These are phyloP conservation scores for Stegodyphus mimosarum DNA, from an alignment of 1,140 invertebrate species.

Conservation along the genomic window DNA sequence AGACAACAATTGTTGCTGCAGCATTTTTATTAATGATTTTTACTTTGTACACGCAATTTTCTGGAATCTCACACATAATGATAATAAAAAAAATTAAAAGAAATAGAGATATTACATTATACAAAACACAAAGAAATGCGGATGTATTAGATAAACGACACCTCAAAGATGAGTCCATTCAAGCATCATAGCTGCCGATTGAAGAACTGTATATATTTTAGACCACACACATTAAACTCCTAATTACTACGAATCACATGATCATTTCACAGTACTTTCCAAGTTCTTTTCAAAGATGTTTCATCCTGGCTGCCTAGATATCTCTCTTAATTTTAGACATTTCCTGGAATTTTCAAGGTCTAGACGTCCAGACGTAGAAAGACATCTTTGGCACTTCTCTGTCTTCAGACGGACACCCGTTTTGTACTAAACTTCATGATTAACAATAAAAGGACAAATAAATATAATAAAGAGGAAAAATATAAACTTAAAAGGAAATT, in stretches of 20 bases:
- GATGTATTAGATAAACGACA: background rate
- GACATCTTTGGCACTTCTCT: background rate
- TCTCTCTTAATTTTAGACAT: background rate
- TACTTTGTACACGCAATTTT: conserved; percentile 19
- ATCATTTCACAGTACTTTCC: background rate
- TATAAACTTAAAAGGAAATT: background rate
- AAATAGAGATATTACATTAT: conserved; percentile 35
- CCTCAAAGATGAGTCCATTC: background rate
- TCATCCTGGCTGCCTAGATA: background rate
- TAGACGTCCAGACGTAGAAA: background rate
- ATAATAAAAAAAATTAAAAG: conserved; percentile 26
- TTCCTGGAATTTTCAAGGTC: background rate
- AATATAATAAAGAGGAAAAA: too few species aligned
- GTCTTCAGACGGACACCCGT: too few species aligned
- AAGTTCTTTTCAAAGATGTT: background rate
- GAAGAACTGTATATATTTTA: conserved; percentile 23
- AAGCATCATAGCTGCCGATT: conserved; percentile 5
- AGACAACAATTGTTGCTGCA: conserved; percentile 30
- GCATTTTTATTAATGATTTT: conserved; percentile 46
- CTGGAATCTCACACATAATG: conserved; percentile 9
- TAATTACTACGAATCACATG: conserved; percentile 23
- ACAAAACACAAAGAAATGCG: conserved; percentile 23
- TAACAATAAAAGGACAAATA: too few species aligned
- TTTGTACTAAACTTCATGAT: too few species aligned
- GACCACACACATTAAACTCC: background rate